These are phyloP conservation scores for Drosophila tripunctata DNA, from an alignment of 2,888 invertebrate species.

Conservation along the genomic window DNA sequence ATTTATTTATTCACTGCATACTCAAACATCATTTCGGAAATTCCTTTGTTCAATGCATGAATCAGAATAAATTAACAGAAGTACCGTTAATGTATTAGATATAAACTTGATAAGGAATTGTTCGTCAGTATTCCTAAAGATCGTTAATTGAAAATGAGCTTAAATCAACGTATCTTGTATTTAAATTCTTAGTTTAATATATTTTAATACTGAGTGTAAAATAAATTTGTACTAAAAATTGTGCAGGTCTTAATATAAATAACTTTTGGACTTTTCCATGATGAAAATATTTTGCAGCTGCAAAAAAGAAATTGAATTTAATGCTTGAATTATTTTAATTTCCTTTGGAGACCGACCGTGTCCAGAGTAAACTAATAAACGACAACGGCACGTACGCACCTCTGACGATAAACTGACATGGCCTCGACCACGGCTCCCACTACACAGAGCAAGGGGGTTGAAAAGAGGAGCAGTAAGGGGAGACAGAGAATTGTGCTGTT, in stretches of 20 bases:
- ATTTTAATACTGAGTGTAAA: not conserved
- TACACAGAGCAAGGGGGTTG: conserved; percentile 18
- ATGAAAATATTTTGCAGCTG: conserved; percentile 36
- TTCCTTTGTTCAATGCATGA: not conserved
- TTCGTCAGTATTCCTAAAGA: too few relatives aligned
- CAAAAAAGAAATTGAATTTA: conserved; percentile 64
- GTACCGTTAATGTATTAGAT: too few relatives aligned
- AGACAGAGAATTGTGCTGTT: conserved; percentile 16
- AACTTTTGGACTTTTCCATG: not conserved
- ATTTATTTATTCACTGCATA: not conserved
- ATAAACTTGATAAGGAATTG: too few relatives aligned
- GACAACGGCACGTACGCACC: conserved; percentile 62
- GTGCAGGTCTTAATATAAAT: conserved; percentile 1
- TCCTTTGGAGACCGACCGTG: conserved; percentile 61
- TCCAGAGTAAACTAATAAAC: conserved; percentile 64
- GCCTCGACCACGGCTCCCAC: conserved; percentile 1
- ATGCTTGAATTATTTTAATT: conserved; percentile 73
- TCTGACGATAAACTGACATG: conserved; percentile 32
- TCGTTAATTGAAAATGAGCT: too few relatives aligned
- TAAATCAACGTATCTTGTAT: too few relatives aligned
- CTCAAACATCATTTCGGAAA: not conserved
- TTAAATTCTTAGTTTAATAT: too few relatives aligned
- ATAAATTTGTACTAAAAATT: not conserved
- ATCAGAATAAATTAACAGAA: not conserved
- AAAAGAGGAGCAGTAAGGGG: conserved; percentile 12